Evolutionary conservation across 2,888 invertebrate genomes (phyloP).

Genomic region (Chymomyza procnemis): DNA sequence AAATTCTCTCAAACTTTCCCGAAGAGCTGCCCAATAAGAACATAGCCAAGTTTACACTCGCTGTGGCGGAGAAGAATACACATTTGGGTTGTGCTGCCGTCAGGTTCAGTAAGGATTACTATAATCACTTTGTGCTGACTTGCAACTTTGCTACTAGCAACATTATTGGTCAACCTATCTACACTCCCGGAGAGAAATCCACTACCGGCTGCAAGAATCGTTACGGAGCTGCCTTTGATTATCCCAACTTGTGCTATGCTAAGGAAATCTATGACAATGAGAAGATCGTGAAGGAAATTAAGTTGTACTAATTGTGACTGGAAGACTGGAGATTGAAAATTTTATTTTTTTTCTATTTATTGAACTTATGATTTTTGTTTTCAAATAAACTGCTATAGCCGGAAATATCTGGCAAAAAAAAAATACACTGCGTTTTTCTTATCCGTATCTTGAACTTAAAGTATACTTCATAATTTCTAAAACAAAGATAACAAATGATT

Average conservation of each 20-base stretch:
- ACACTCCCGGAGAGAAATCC: conserved; percentile 49
- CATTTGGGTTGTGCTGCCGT: conserved; percentile 55
- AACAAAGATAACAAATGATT: too few species aligned
- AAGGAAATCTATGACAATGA: conserved; percentile 58
- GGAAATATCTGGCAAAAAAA: too few species aligned
- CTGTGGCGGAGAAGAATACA: conserved; percentile 51
- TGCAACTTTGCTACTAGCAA: conserved; percentile 55
- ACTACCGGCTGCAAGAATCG: conserved; percentile 49
- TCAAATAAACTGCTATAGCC: too few species aligned
- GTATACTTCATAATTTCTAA: too few species aligned
- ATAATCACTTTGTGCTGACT: conserved; percentile 50
- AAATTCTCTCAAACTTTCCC: conserved; percentile 43
- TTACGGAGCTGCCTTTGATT: conserved; percentile 52
- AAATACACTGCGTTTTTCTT: too few species aligned
- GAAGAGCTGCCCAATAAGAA: conserved; percentile 48
- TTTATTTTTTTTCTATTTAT: too few species aligned
- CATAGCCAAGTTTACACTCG: conserved; percentile 51
- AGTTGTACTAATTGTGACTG: conserved; percentile 13
- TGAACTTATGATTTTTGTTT: too few species aligned
- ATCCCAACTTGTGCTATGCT: conserved; percentile 51
- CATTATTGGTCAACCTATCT: conserved; percentile 48
- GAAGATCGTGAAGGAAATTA: conserved; percentile 37
- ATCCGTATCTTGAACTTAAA: too few species aligned
- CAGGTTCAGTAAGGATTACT: conserved; percentile 38
- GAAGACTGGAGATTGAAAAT: background rate